Evolutionary conservation across 2,113 vertebrate species (phyloP).

Genomic region (Nymphicus hollandicus): DNA sequence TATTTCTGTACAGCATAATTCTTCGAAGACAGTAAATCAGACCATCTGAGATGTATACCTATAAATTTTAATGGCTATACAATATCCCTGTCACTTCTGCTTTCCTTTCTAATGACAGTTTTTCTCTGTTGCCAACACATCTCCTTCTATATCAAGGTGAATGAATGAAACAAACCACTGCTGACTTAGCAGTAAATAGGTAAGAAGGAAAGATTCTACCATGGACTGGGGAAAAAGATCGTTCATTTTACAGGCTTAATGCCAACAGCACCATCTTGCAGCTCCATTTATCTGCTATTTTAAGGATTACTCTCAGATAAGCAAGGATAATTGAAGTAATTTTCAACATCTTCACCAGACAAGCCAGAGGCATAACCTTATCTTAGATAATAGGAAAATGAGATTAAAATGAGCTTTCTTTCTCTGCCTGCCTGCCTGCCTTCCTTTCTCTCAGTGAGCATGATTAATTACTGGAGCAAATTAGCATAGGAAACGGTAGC

Average conservation of each 20-base stretch:
- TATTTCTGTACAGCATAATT: neutral
- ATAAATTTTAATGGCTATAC: neutral
- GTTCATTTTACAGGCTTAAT: neutral
- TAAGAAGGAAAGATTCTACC: neutral
- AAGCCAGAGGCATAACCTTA: constrained; percentile 36
- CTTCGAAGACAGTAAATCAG: neutral
- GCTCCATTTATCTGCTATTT: constrained; percentile 25
- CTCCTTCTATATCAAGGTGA: neutral
- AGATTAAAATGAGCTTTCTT: neutral
- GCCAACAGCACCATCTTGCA: neutral
- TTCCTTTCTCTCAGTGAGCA: neutral
- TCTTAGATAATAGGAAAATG: constrained; percentile 12
- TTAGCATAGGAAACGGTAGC: neutral
- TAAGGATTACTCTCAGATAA: constrained; percentile 32
- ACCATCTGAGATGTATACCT: neutral
- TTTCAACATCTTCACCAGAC: constrained; percentile 37
- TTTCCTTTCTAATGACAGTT: neutral
- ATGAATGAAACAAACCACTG: neutral
- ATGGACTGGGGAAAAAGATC: neutral
- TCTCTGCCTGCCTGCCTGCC: neutral
- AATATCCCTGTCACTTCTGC: neutral
- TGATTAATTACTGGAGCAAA: neutral
- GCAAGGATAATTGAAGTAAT: constrained; percentile 49
- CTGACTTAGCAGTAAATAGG: neutral
- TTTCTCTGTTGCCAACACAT: neutral